These are phyloP conservation scores for Caenorhabditis afra DNA, from an alignment of 2,888 invertebrate genomes.

Conservation along the genomic window DNA sequence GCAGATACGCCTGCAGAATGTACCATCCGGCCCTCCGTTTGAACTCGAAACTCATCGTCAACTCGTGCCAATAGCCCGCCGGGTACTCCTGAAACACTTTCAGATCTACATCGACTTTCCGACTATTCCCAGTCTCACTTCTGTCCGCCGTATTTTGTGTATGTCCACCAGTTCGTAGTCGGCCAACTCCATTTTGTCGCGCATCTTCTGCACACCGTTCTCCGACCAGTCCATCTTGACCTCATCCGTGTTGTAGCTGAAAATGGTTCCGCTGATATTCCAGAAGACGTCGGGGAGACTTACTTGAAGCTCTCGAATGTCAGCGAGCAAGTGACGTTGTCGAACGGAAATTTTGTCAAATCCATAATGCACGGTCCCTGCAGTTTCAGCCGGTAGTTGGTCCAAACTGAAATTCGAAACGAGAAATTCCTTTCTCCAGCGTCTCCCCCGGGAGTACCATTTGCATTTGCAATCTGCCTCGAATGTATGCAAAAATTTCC, in stretches of 20 bases:
- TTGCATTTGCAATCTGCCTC: no score
- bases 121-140: conserved; percentile 67
- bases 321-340: conserved; percentile 80
- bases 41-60: conserved; percentile 80
- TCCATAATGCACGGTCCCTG: conserved; percentile 80
- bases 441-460: no score
- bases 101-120: no score
- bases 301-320: conserved; percentile 80
- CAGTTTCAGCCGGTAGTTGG: conserved; percentile 79
- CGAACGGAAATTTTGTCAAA: conserved; percentile 79
- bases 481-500: no score
- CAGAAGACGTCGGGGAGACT: not conserved
- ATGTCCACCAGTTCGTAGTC: conserved; percentile 79
- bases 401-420: conserved; percentile 74
- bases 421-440: no score
- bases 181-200: conserved; percentile 80
- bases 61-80: conserved; percentile 80
- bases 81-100: conserved; percentile 75
- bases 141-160: conserved; percentile 71
- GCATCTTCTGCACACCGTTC: conserved; percentile 77
- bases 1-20: conserved; percentile 80
- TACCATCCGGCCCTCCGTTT: conserved; percentile 80
- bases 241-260: conserved; percentile 80
- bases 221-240: conserved; percentile 79
- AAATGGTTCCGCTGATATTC: conserved; percentile 4